Evolutionary conservation across 2,888 invertebrate species (phyloP), one percentile per base, ranked within the genome.

Genomic region (Eubasilissa splendida): DNA sequence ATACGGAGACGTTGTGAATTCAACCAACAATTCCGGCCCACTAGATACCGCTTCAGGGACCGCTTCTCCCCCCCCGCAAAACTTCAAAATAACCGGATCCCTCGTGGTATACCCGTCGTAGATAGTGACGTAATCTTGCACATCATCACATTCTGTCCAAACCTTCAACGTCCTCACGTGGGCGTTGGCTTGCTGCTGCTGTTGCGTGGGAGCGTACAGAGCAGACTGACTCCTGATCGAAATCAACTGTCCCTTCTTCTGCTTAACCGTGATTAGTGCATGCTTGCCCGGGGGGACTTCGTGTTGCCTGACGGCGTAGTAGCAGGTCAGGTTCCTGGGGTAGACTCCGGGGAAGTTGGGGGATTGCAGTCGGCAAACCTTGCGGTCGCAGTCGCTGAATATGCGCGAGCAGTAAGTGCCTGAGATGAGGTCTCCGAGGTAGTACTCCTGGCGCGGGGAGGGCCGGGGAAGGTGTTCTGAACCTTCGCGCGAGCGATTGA

Each of bases 271-370:
- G 87, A 97, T 96, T 86, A 97, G 91, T 50, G 97, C 96, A 87
- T 96, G 96, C 89, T 96, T 96, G 85, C 96, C 96, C 86, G 93
- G 92, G 82, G 96, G 96, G 85, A 96, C 94, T 87, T 95, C 95
- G 88, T 96, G 95, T 89, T 95, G 95, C 84, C 96, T 90, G 80
- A 97, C 96, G 66, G 97, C 96, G 88, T 96, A 98, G 90, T 97
- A 97, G 88, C 98, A 98, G 83, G 97, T 97, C 86, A 98, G 93
- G 89, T 97, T 97, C 85, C 97, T 93, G 4, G 97, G 97, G 89
- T 98, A 98, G 85, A 97, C 93, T 85, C 97, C 97, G 52, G 97
- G 97, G 89, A 95, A 97, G 91, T 97, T 97, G 73, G 97, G 97
- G 71, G 96, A 96, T 89, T 97, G 97, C 86, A 97, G 92, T 86